phyloP scores from a whole-genome alignment of 2,888 invertebrate genomes.

The Ligdia adustata region DNA sequence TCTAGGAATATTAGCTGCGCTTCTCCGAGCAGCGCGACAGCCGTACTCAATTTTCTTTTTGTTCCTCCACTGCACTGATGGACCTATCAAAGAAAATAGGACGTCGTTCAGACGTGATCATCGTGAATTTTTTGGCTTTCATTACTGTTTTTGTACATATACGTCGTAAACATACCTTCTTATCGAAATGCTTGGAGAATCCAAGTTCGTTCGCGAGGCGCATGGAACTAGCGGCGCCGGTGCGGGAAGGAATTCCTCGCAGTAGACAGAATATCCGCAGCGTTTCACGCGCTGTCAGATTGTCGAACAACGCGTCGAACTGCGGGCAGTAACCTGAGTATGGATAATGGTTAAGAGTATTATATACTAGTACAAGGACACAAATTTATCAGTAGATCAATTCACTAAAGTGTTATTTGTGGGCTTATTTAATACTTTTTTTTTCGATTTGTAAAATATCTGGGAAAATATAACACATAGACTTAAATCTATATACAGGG shows the following conservation, averaged over 20 bases:
- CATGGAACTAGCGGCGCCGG: constrained; percentile 69
- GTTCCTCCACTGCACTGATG: constrained; percentile 88
- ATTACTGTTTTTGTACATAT: too few relatives aligned
- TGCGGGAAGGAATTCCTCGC: constrained; percentile 82
- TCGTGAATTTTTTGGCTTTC: too few relatives aligned
- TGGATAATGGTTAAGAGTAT: too few relatives aligned
- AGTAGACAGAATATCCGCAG: constrained; percentile 86
- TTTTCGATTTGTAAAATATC: too few relatives aligned
- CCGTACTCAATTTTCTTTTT: constrained; percentile 90
- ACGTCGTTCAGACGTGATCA: too few relatives aligned
- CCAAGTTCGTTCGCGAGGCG: constrained; percentile 83
- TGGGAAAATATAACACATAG: too few relatives aligned
- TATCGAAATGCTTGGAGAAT: constrained; percentile 85
- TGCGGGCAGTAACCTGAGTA: constrained; percentile 88
- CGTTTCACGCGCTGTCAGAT: constrained; percentile 88
- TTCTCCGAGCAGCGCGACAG: constrained; percentile 88
- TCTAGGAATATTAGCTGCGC: constrained; percentile 88
- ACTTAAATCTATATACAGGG: too few relatives aligned
- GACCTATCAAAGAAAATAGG: constrained; percentile 58
- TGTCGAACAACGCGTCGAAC: constrained; percentile 88
- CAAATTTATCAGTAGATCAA: too few relatives aligned
- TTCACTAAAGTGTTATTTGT: too few relatives aligned
- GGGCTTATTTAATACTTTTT: too few relatives aligned
- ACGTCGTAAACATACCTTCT: constrained; percentile 77
- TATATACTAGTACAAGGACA: too few relatives aligned